phyloP scores from a whole-genome alignment of 1,140 invertebrate species.

The Rhagoletis pomonella region DNA sequence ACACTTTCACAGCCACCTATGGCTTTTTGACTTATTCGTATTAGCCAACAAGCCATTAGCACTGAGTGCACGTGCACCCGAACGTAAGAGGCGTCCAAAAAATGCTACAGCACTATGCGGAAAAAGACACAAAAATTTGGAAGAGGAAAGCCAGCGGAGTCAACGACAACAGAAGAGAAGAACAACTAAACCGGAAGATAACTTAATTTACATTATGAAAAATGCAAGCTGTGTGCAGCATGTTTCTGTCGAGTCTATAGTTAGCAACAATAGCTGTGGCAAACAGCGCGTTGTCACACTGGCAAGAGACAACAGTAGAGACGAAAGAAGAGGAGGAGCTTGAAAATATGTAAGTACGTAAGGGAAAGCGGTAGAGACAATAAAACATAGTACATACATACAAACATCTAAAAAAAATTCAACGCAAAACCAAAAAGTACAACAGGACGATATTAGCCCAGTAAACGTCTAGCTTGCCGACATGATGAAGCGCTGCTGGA shows the following conservation, averaged over 20 bases:
- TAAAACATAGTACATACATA: neutral
- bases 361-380: neutral
- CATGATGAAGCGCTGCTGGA: slow-evolving; percentile 34
- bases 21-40: too few relatives aligned
- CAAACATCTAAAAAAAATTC: too few relatives aligned
- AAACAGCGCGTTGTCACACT: too few relatives aligned
- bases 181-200: slow-evolving; percentile 29
- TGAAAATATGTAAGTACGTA: neutral
- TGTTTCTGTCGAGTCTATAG: neutral
- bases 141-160: neutral
- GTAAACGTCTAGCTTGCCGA: slow-evolving; percentile 37
- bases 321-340: neutral
- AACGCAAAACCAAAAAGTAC: neutral
- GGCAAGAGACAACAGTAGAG: neutral
- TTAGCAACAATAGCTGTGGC: neutral
- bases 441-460: neutral
- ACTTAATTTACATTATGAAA: slow-evolving; percentile 51
- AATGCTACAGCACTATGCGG: neutral
- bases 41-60: neutral
- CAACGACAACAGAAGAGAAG: neutral
- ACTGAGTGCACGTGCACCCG: slow-evolving; percentile 7
- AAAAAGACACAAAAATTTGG: slow-evolving; percentile 2
- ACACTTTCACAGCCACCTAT: too few relatives aligned
- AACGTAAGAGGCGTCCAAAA: neutral
- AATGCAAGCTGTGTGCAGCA: slow-evolving; percentile 28